A percentile compares a stretch with the other conserved stretches of the same genome.
Conservation (phyloP, 30 jellyfish, hydroid and myxozoan species). For the Rhopilema esculentum region DNA sequence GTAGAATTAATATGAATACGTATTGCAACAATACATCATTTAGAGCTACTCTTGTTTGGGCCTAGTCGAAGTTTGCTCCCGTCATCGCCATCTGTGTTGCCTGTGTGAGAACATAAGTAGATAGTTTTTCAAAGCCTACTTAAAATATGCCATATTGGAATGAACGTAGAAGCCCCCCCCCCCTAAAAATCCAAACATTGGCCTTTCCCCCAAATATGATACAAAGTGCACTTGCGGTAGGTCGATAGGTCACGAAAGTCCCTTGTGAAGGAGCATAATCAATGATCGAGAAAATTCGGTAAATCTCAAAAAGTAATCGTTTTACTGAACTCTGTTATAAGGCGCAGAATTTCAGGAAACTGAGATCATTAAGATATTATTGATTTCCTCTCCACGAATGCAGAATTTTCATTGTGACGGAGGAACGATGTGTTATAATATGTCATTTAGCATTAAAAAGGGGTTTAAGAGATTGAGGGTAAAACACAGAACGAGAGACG, state of each 20-base stretch:
- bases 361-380: slow-evolving; percentile 14
- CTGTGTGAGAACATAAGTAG: no score
- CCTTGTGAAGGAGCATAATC: neutral
- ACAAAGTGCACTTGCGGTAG: no score
- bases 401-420: neutral
- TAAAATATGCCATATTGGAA: no score
- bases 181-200: no score
- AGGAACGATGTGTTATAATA: slow-evolving; percentile 18
- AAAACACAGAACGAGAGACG: neutral
- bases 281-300: neutral
- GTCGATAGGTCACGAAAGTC: neutral
- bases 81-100: no score
- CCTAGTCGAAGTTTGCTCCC: no score
- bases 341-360: slow-evolving; percentile 13
- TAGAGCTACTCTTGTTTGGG: no score
- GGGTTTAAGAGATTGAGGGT: neutral
- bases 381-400: slow-evolving; percentile 35
- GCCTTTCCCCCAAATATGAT: no score
- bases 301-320: neutral
- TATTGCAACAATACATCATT: neutral
- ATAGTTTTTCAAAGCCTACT: no score
- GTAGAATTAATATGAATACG: neutral
- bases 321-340: neutral
- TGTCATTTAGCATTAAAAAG: neutral
- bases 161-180: no score